Evolutionary conservation across 2,888 invertebrate genomes (phyloP).

Genomic region (Matsumyia berberina): DNA sequence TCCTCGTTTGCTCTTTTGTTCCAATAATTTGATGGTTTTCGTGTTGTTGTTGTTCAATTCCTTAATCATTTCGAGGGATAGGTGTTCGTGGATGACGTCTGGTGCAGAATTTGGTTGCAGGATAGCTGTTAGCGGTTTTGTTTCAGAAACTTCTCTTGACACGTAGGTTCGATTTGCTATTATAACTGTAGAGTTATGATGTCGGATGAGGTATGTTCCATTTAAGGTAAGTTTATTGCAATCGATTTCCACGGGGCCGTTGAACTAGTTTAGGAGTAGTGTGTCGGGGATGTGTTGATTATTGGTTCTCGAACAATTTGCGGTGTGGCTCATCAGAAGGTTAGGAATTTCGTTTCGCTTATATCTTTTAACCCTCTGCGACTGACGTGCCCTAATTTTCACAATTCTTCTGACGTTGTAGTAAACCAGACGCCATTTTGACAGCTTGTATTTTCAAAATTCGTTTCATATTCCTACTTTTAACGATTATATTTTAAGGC

Average conservation of each 20-base stretch:
- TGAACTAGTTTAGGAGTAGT: too few species aligned
- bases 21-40: not conserved
- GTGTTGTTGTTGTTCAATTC: not conserved
- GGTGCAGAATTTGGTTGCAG: not conserved
- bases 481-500: too few species aligned
- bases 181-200: too few species aligned
- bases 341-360: too few species aligned
- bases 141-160: too few species aligned
- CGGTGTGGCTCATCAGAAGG: too few species aligned
- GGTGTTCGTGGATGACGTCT: not conserved
- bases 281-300: too few species aligned
- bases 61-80: not conserved
- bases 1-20: not conserved
- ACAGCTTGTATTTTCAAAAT: conserved; percentile 7
- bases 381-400: conserved; percentile 22
- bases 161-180: too few species aligned
- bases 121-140: not conserved
- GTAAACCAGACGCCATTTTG: conserved; percentile 24
- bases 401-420: conserved; percentile 31
- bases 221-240: too few species aligned
- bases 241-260: too few species aligned
- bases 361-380: not conserved
- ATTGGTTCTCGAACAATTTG: too few species aligned
- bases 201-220: too few species aligned
- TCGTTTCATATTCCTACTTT: conserved; percentile 11